A percentile compares a stretch with the other conserved stretches of the same genome.
Conservation (phyloP, 1,140 invertebrate species). For the Uloborus diversus region DNA sequence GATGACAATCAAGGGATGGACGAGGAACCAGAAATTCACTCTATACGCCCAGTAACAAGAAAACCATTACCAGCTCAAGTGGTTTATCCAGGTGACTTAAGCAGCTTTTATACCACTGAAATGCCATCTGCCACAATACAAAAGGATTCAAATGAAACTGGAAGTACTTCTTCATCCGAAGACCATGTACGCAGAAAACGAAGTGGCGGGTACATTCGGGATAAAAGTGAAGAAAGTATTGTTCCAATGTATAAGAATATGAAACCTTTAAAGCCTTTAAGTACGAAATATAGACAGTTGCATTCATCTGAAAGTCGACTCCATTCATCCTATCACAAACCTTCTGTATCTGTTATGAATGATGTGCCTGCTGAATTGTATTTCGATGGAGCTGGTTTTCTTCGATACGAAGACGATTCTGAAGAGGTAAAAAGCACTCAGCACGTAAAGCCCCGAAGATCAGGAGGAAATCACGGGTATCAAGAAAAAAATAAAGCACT, state of each 20-base stretch:
- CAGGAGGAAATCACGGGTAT: background rate
- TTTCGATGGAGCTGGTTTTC: conserved; percentile 44
- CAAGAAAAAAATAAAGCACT: conserved; percentile 6
- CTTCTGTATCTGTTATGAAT: conserved; percentile 44
- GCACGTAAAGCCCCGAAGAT: background rate
- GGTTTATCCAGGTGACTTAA: conserved; percentile 41
- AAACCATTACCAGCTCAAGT: conserved; percentile 30
- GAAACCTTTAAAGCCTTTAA: background rate
- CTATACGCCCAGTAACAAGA: conserved; percentile 14
- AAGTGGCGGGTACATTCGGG: background rate
- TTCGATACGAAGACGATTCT: conserved; percentile 40
- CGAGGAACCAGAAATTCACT: background rate
- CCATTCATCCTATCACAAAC: conserved; percentile 24
- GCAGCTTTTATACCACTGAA: conserved; percentile 29
- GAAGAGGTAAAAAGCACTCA: background rate
- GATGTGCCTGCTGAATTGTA: conserved; percentile 44
- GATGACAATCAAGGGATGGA: conserved; percentile 9
- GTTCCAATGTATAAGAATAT: background rate
- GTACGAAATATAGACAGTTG: background rate
- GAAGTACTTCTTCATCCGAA: background rate
- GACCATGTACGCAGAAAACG: background rate
- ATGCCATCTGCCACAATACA: background rate
- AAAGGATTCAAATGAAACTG: background rate
- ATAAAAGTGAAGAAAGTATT: background rate
- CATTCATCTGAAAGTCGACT: background rate